Percentiles rank a stretch among this genome's conserved stretches.
Evolutionary conservation across 2,113 vertebrate genomes (phyloP).

Genomic region (Emydocephalus ijimae): DNA sequence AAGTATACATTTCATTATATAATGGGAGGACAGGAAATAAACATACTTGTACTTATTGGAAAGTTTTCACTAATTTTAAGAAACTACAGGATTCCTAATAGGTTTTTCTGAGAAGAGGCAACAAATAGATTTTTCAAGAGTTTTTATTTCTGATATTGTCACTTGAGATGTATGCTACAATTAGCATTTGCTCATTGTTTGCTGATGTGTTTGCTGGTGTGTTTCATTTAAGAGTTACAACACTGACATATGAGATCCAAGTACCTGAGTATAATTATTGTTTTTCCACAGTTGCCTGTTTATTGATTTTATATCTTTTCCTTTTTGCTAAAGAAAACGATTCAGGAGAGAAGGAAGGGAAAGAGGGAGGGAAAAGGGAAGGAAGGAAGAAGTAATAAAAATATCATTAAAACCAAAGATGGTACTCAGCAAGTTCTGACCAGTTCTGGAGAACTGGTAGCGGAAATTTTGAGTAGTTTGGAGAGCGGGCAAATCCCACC

Average conservation of each 20-base stretch:
- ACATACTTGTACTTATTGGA: not conserved
- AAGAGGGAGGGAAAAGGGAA: not conserved
- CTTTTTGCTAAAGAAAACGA: not conserved
- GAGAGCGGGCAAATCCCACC: no score
- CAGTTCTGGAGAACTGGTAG: no score
- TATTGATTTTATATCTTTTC: not conserved
- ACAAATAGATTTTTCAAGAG: conserved; percentile 30
- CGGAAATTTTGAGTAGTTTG: no score
- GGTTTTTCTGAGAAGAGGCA: conserved; percentile 21
- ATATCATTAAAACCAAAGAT: not conserved
- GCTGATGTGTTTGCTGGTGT: not conserved
- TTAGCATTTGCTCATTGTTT: conserved; percentile 15
- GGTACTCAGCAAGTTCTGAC: no score
- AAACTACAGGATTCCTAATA: conserved; percentile 31
- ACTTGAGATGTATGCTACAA: conserved; percentile 31
- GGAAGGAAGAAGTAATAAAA: not conserved
- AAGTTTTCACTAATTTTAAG: not conserved
- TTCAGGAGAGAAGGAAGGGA: not conserved
- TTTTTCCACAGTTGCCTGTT: not conserved
- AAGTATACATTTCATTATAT: not conserved
- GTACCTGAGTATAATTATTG: not conserved
- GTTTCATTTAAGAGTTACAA: not conserved
- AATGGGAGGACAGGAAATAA: not conserved
- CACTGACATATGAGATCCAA: not conserved
- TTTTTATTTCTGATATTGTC: conserved; percentile 44